Percentiles rank a stretch among this genome's conserved stretches.
Conservation (phyloP, 2,888 invertebrate species). For the Cephus spinipes region DNA sequence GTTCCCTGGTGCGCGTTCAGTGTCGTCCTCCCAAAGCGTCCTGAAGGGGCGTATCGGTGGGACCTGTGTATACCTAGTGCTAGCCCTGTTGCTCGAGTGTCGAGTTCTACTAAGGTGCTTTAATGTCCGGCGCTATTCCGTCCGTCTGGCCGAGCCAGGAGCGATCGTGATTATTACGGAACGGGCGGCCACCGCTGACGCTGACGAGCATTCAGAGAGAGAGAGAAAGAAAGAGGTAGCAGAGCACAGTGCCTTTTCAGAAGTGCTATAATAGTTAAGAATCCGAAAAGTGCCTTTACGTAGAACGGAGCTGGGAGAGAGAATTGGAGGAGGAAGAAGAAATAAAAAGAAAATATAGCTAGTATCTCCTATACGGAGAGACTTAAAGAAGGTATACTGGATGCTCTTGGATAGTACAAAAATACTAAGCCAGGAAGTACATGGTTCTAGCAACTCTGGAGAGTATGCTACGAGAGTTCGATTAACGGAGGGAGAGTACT, state of each 20-base stretch:
- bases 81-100: constrained; percentile 3
- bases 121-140: constrained; percentile 41
- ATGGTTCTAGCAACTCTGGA: neutral
- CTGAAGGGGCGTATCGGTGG: constrained; percentile 14
- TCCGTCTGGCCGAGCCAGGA: constrained; percentile 32
- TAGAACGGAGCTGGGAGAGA: constrained; percentile 13
- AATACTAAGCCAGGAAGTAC: neutral
- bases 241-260: neutral
- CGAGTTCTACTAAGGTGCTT: constrained; percentile 48
- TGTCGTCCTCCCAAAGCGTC: constrained; percentile 10
- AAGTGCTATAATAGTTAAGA: neutral
- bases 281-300: neutral
- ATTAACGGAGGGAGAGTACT: neutral
- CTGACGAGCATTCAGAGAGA: neutral
- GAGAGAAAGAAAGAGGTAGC: neutral
- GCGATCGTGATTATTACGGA: constrained; percentile 29
- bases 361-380: neutral
- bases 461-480: neutral
- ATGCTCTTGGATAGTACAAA: neutral
- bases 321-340: constrained; percentile 13
- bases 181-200: constrained; percentile 7
- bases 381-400: neutral
- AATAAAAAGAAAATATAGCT: constrained; percentile 16
- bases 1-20: neutral
- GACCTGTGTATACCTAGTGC: constrained; percentile 6